Evolutionary conservation across 1,140 invertebrate genomes (phyloP), one percentile per base, ranked within the genome.

Genomic region (Papilio aristodemus): DNA sequence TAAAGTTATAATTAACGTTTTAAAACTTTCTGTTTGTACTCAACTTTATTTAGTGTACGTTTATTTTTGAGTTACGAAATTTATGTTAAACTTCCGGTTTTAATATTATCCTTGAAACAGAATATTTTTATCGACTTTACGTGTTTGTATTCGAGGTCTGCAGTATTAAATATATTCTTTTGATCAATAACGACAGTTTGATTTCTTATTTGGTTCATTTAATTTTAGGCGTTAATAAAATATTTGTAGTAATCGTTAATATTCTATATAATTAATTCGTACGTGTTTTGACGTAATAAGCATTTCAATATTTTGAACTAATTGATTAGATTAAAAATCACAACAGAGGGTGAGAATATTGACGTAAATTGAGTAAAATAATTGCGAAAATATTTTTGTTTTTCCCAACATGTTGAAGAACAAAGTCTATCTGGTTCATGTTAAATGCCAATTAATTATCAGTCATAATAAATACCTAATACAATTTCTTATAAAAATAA

Each of bases 1-100:
- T 67, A 70, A 81, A 81, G 76, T 81, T 83, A 79, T 83, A 83
- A 83, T 81, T 81, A 83, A 77, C 67, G 71, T 74, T 79, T 83
- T 72, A 70, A 74, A 78, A 79, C 81, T 81, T 81, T 83, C 77
- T 78, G 75, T 83, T 80, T 70, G 58, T 22, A 4, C 46, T 25
- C 64, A 71, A 62, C n/a, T 73, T 77, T 63, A 60, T 22, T 54
- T 22, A 70, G 68, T 54, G 66, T 58, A 39, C 70, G 68, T 68
- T 74, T 71, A 68, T 81, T 76, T 71, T 75, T 54, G 8, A 0
- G 41, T 54, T 54, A 25, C 46, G 4, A 54, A 54, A 54, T 54
- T 54, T 22, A 25, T 22, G 19, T 54, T 11, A 11, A 19, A 54
- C 46, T 54, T 54, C 10, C 46, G 3, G 19, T 54, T 22, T 54